Evolutionary conservation across 2,888 invertebrate genomes (phyloP).

Genomic region (Notodonta dromedarius): DNA sequence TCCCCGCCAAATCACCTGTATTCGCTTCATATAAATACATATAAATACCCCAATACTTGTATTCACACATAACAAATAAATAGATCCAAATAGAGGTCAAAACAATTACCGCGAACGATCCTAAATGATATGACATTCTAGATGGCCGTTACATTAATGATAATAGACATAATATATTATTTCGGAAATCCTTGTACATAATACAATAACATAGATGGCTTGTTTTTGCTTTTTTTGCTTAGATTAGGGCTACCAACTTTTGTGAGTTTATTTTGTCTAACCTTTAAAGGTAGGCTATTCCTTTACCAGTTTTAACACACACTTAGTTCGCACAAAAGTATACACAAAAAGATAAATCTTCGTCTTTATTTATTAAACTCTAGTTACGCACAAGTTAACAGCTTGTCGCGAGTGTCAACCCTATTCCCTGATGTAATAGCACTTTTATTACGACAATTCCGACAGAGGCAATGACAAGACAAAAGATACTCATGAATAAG

Average conservation of each 20-base stretch:
- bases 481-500: conserved; percentile 45
- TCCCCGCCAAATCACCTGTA: not conserved
- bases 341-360: no score
- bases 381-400: not conserved
- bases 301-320: no score
- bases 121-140: conserved; percentile 30
- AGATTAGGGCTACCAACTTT: not conserved
- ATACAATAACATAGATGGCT: conserved; percentile 11
- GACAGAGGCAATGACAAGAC: conserved; percentile 29
- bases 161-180: conserved; percentile 17
- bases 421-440: conserved; percentile 30
- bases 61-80: not conserved
- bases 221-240: conserved; percentile 12
- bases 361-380: not conserved
- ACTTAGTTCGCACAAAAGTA: no score
- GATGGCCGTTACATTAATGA: conserved; percentile 28
- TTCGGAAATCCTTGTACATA: conserved; percentile 22
- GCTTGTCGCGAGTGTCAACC: conserved; percentile 13
- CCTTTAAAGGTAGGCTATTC: no score
- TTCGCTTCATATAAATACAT: no score
- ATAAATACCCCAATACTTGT: no score
- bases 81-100: not conserved
- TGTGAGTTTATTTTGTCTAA: no score
- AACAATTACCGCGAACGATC: conserved; percentile 29
- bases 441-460: conserved; percentile 34